phyloP scores from a whole-genome alignment of 2,113 vertebrate species.

The Thryonomys swinderianus region DNA sequence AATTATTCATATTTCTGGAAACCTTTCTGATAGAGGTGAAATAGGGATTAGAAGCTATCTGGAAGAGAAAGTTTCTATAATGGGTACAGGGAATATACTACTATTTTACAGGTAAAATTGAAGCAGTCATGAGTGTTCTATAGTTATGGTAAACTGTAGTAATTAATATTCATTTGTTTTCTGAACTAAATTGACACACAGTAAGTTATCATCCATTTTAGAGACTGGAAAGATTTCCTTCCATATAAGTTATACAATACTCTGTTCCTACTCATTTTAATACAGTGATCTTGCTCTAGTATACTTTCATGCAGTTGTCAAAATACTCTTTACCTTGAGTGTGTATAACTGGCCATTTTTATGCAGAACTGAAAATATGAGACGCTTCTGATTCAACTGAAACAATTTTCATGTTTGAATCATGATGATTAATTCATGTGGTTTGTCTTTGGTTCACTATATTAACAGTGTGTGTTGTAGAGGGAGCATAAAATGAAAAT shows the following conservation, averaged over 20 bases:
- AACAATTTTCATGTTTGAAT: constrained; percentile 41
- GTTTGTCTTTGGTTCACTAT: constrained; percentile 1
- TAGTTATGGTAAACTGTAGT: not conserved
- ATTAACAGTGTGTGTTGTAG: constrained; percentile 20
- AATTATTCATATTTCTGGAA: constrained; percentile 50
- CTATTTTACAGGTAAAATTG: not conserved
- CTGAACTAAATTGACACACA: not conserved
- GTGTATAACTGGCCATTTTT: not conserved
- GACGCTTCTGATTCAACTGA: constrained; percentile 41
- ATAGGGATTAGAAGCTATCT: constrained; percentile 24
- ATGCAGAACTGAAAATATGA: constrained; percentile 30
- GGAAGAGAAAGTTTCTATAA: not conserved
- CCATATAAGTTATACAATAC: not conserved
- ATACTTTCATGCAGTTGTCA: not conserved
- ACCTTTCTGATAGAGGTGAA: constrained; percentile 30
- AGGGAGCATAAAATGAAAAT: constrained; percentile 7
- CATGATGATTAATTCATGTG: constrained; percentile 36
- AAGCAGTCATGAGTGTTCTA: not conserved
- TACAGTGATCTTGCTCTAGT: not conserved
- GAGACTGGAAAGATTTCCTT: not conserved
- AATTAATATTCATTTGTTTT: constrained; percentile 13
- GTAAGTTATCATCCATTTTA: not conserved
- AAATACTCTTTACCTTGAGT: constrained; percentile 17
- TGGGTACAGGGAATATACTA: not conserved
- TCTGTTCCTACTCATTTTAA: not conserved